These are phyloP conservation scores for Theonella swinhoei DNA, from an alignment of 37 sponge, comb jelly and placozoan genomes.

Conservation along the genomic window DNA sequence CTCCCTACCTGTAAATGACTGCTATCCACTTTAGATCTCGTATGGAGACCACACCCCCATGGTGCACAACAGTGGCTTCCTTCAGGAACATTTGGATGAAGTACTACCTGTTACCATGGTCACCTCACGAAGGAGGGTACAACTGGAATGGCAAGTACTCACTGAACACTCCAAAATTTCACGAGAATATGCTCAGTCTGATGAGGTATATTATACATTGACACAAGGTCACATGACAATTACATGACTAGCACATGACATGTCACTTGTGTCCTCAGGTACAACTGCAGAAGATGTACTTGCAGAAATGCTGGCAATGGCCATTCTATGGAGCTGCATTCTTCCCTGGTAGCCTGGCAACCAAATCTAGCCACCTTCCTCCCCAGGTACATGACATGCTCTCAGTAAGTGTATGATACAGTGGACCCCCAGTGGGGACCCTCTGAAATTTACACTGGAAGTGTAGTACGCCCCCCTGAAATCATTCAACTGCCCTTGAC, in stretches of 20 bases:
- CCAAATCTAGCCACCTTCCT: slow-evolving; percentile 14
- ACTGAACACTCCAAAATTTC: slow-evolving; percentile 41
- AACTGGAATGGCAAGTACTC: slow-evolving; percentile 48
- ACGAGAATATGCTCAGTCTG: too few species aligned
- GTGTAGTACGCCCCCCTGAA: too few species aligned
- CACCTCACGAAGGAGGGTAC: slow-evolving; percentile 27
- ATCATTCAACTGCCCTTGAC: too few species aligned
- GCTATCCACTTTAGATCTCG: slow-evolving; percentile 15
- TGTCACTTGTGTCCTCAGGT: neutral
- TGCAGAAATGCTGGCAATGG: slow-evolving; percentile 84
- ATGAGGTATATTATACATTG: too few species aligned
- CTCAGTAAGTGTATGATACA: too few species aligned
- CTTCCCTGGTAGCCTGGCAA: slow-evolving; percentile 17
- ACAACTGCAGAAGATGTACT: slow-evolving; percentile 42
- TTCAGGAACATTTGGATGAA: slow-evolving; percentile 32
- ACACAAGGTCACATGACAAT: slow-evolving; percentile 20
- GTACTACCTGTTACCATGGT: slow-evolving; percentile 44
- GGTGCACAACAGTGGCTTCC: slow-evolving; percentile 39
- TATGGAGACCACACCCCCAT: slow-evolving; percentile 51
- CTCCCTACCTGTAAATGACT: too few species aligned
- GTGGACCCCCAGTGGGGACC: too few species aligned
- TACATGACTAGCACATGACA: neutral
- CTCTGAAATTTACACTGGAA: too few species aligned
- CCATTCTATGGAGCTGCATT: slow-evolving; percentile 83
- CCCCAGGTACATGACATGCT: slow-evolving; percentile 8